Conservation (phyloP, 2,113 vertebrate species). For the Cephalopholis sonnerati region DNA sequence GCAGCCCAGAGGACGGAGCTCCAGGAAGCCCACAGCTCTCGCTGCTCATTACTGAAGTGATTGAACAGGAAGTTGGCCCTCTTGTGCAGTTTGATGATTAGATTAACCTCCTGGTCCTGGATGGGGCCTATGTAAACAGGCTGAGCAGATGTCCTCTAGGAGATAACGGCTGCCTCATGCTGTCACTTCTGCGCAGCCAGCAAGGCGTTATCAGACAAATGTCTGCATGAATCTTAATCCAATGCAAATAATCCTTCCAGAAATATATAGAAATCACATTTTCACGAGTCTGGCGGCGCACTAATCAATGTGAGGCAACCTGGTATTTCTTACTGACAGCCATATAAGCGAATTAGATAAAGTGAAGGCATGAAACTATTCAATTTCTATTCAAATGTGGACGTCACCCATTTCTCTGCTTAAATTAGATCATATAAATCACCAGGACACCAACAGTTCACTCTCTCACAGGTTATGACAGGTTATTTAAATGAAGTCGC, state of each 20-base stretch:
- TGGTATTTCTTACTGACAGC: slow-evolving; percentile 56
- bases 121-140: slow-evolving; percentile 76
- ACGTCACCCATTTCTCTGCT: slow-evolving; percentile 10
- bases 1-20: slow-evolving; percentile 80
- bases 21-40: slow-evolving; percentile 80
- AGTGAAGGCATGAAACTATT: slow-evolving; percentile 64
- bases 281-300: slow-evolving; percentile 13
- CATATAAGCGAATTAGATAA: slow-evolving; percentile 61
- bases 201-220: slow-evolving; percentile 75
- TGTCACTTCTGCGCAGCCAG: slow-evolving; percentile 75
- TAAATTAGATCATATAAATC: slow-evolving; percentile 54
- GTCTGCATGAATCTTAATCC: slow-evolving; percentile 74
- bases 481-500: slow-evolving; percentile 38
- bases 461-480: slow-evolving; percentile 30
- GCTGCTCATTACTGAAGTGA: slow-evolving; percentile 81
- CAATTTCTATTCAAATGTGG: slow-evolving; percentile 72
- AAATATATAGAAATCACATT: slow-evolving; percentile 50
- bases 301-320: slow-evolving; percentile 51
- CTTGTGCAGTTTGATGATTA: slow-evolving; percentile 85
- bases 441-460: background rate
- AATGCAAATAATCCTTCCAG: slow-evolving; percentile 58
- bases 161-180: slow-evolving; percentile 81
- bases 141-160: slow-evolving; percentile 84
- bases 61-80: slow-evolving; percentile 85
- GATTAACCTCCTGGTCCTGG: slow-evolving; percentile 82